These are phyloP conservation scores for Sesamia inferens DNA, from an alignment of 2,888 invertebrate species.

Conservation along the genomic window DNA sequence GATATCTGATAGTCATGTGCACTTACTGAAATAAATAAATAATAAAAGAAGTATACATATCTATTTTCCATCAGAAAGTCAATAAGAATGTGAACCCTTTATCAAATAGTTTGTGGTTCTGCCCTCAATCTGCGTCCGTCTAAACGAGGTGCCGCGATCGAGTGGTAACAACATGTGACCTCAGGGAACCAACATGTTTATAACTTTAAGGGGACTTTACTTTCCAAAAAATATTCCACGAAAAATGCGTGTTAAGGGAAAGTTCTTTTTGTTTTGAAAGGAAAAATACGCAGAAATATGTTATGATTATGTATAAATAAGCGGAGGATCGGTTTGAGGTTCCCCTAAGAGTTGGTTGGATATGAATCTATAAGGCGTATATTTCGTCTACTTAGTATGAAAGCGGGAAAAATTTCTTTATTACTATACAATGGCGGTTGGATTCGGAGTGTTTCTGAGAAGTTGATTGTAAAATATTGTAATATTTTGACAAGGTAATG, in stretches of 20 bases:
- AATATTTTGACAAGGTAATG: slow-evolving; percentile 53
- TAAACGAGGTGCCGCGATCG: slow-evolving; percentile 69
- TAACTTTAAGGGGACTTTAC: slow-evolving; percentile 64
- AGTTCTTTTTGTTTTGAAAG: slow-evolving; percentile 62
- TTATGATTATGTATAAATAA: slow-evolving; percentile 67
- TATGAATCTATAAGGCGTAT: slow-evolving; percentile 53
- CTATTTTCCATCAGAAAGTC: not conserved
- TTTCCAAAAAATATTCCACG: slow-evolving; percentile 61
- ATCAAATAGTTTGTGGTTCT: slow-evolving; percentile 23
- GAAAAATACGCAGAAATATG: slow-evolving; percentile 55
- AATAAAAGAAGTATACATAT: not conserved
- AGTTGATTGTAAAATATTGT: slow-evolving; percentile 49
- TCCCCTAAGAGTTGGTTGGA: slow-evolving; percentile 56
- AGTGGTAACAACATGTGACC: slow-evolving; percentile 71
- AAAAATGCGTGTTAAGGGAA: slow-evolving; percentile 66
- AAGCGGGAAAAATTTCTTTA: slow-evolving; percentile 41
- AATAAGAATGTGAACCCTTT: not conserved
- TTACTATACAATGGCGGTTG: slow-evolving; percentile 37
- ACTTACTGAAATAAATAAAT: too few relatives aligned
- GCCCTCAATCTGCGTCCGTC: slow-evolving; percentile 43
- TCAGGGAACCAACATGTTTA: slow-evolving; percentile 65
- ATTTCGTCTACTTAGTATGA: slow-evolving; percentile 53
- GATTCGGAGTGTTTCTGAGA: slow-evolving; percentile 28
- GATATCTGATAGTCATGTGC: too few relatives aligned
- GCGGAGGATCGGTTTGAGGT: slow-evolving; percentile 53